A percentile compares a stretch with the other conserved stretches of the same genome.
phyloP scores from a whole-genome alignment of 2,113 vertebrate species.

The Poecile atricapillus region DNA sequence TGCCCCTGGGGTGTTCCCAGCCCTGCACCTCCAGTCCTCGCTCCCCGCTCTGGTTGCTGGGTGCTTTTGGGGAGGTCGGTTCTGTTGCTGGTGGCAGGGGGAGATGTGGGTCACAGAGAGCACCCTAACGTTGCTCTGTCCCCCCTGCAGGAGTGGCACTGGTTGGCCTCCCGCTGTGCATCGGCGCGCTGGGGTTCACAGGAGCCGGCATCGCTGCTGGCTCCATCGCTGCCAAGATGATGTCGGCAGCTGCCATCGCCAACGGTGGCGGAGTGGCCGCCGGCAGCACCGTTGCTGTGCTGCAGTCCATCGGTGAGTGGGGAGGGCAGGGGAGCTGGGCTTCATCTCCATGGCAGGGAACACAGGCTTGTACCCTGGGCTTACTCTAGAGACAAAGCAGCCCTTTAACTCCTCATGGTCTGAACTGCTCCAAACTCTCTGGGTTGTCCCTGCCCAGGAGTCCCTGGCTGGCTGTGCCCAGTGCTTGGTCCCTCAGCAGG shows the following conservation, averaged over 20 bases:
- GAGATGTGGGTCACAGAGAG: fast-evolving
- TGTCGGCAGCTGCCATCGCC: background rate
- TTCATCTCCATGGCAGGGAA: fast-evolving
- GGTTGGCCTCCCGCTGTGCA: fast-evolving
- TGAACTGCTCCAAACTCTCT: no score
- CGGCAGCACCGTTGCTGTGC: background rate
- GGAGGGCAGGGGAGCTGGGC: background rate
- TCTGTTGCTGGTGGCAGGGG: background rate
- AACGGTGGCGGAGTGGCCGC: background rate
- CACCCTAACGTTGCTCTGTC: fast-evolving
- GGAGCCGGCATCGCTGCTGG: background rate
- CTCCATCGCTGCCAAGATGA: background rate
- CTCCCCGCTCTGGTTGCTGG: fast-evolving
- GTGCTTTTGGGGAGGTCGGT: fast-evolving
- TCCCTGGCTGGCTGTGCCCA: background rate
- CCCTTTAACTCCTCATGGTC: fast-evolving
- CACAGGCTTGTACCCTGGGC: fast-evolving
- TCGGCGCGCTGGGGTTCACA: background rate
- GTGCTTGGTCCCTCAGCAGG: background rate
- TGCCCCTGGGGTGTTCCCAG: fast-evolving
- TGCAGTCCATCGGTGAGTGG: background rate
- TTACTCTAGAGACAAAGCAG: background rate
- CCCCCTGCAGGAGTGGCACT: background rate
- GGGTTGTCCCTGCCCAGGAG: background rate
- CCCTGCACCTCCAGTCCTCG: background rate